Evolutionary conservation across 1,140 invertebrate genomes (phyloP), one percentile per base, ranked within the genome.

Genomic region (Calliopsis andreniformis): DNA sequence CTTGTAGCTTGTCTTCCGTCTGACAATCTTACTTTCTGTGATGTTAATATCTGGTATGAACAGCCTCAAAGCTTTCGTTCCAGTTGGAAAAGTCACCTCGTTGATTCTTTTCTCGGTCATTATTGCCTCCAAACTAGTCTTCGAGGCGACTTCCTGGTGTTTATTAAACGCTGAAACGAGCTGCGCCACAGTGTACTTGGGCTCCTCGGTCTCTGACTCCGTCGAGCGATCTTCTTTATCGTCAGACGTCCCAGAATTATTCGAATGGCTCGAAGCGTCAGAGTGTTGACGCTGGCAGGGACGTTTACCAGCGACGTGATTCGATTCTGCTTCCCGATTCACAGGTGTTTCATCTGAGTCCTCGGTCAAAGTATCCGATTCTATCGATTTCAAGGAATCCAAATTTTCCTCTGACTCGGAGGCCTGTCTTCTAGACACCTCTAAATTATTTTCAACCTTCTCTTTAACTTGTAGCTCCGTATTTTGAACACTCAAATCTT

Each of bases 41-140:
- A 93, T 93, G 39, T 93, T 90, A 18, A 93, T 93, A 53, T 93
- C 92, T 2, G 93, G 93, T 14, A 93, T 93, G 62, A 93, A 93
- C 0, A 93, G 84, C 28, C 92, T 79, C 16, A 93, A 64, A 0
- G 93, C 93, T 66, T 93, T 93, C 0, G 93, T 92, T 0, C 93
- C 93, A 0, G 92, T 93, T 0, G 93, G 93, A 25, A 93, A 93
- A 0, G 88, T 92, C 2, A 91, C 87, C n/a, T 90, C 88, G 62
- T 88, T 88, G 20, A 92, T 84, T n/a, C 87, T 76, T 30, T 87
- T 90, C 43, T 92, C 91, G 12, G 71, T 91, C 92, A 93, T 93
- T 10, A 93, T 93, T 1, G 92, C 89, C 43, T 93, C 91, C 2
- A 93, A 78, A 23, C 92, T 93, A 1, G 89, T 89, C 58, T 91